Evolutionary conservation across 1,140 invertebrate genomes (phyloP).

Genomic region (Harpegnathos saltator): DNA sequence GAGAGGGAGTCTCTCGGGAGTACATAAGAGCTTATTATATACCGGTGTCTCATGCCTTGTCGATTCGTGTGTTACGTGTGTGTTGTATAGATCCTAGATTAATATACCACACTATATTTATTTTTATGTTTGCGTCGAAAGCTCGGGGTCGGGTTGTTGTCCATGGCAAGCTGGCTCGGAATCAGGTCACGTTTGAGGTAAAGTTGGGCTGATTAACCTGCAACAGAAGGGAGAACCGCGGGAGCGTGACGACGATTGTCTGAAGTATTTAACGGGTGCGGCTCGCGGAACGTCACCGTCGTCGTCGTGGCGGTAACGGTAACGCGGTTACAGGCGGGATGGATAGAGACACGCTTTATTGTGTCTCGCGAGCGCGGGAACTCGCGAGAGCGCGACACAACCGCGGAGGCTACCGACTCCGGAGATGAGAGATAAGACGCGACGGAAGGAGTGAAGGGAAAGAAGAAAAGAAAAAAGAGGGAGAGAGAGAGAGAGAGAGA

Average conservation of each 20-base stretch:
- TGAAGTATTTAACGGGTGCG: slow-evolving; percentile 50
- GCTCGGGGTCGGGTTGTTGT: slow-evolving; percentile 75
- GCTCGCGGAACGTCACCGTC: background rate
- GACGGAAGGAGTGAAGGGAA: no score
- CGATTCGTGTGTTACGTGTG: slow-evolving; percentile 59
- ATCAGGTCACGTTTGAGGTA: slow-evolving; percentile 77
- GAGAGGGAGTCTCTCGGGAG: slow-evolving; percentile 60
- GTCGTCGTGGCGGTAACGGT: background rate
- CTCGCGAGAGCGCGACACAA: no score
- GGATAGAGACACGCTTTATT: slow-evolving; percentile 19
- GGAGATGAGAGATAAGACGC: no score
- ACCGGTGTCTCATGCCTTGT: slow-evolving; percentile 60
- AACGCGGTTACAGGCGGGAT: slow-evolving; percentile 32
- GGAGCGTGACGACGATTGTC: slow-evolving; percentile 1
- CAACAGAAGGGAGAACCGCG: slow-evolving; percentile 5
- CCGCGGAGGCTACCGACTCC: no score
- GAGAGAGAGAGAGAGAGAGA: no score
- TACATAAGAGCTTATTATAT: slow-evolving; percentile 67
- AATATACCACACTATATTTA: slow-evolving; percentile 79
- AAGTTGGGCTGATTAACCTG: slow-evolving; percentile 74
- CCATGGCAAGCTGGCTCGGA: slow-evolving; percentile 76
- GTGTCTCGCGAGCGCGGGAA: background rate
- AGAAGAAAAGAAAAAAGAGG: no score
- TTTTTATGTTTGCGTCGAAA: slow-evolving; percentile 75
- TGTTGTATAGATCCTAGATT: slow-evolving; percentile 71